Base-by-base conservation (phyloP, 2,113 vertebrate species). In the Xiphias gladius region DNA sequence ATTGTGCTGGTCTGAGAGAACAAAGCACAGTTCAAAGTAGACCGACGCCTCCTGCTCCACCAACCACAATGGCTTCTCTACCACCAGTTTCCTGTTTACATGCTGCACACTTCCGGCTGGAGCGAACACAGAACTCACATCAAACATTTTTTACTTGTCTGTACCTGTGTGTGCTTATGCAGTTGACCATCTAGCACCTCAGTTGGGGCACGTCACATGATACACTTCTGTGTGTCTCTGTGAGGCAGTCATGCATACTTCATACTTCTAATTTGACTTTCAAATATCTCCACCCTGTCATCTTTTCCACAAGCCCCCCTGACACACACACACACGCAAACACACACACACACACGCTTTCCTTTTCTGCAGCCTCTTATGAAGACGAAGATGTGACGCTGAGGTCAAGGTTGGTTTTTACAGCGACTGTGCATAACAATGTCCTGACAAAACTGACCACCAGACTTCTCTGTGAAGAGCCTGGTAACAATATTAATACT, bases 211-310 rank as follows among this genome's bases (percentile, higher is more conserved):
- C 0, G 2, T 24, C 61, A 39, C 52, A 5, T 50, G 61, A 71
- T 64, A 10, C 37, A 20, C 50, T 67, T 64, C 43, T 19, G 24
- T 64, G 68, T 70, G 80, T 81, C 62, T 54, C 73, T 22, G 19
- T 20, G n/a, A 79, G 59, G 74, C 89, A 85, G 68, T 66, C 78
- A 83, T 87, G 84, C 80, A 85, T 88, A 65, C 84, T 83, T 88
- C 81, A 78, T 80, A 82, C 35, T 66, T 84, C 79, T 88, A 77
- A 92, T 94, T 89, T 93, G 91, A 91, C 91, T 92, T 91, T 92
- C 83, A 91, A 86, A 93, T 90, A 81, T 73, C 73, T 80, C 82
- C 50, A 76, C 79, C 58, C 57, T 82, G 79, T 84, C 87, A 87
- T 84, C 68, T 73, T 88, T 80, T 76, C 32, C 76, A 89, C 88